phyloP scores from a whole-genome alignment of 2,797 vertebrate genomes.

The Cuniculus paca region DNA sequence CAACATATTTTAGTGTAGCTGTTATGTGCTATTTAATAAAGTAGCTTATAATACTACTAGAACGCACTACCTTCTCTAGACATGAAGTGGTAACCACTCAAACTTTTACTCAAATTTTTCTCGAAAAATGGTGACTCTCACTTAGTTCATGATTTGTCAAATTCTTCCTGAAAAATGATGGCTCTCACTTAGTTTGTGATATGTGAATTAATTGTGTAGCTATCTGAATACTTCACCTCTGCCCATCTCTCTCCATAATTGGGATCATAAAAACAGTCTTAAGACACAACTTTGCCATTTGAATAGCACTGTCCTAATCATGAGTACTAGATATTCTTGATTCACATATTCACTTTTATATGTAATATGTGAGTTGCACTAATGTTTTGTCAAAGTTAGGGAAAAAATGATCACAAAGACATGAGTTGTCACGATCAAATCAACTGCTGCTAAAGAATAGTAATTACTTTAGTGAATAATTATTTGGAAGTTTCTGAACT shows the following conservation, averaged over 20 bases:
- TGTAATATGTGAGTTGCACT: background rate
- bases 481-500: background rate
- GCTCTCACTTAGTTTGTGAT: background rate
- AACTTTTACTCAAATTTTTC: conserved; percentile 12
- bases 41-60: conserved; percentile 15
- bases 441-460: background rate
- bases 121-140: background rate
- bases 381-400: conserved; percentile 18
- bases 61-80: background rate
- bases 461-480: conserved; percentile 1
- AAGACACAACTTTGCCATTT: background rate
- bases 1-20: conserved; percentile 16
- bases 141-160: background rate
- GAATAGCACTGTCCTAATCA: background rate
- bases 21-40: conserved; percentile 58
- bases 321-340: background rate
- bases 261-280: background rate
- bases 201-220: background rate
- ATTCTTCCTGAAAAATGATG: background rate
- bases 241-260: background rate
- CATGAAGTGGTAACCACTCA: conserved; percentile 9
- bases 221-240: background rate
- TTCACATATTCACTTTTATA: background rate
- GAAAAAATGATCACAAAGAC: conserved; percentile 8
- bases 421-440: background rate